These are phyloP conservation scores for Drosophila sp. DNA, from an alignment of 1,140 invertebrate genomes.

Conservation along the genomic window DNA sequence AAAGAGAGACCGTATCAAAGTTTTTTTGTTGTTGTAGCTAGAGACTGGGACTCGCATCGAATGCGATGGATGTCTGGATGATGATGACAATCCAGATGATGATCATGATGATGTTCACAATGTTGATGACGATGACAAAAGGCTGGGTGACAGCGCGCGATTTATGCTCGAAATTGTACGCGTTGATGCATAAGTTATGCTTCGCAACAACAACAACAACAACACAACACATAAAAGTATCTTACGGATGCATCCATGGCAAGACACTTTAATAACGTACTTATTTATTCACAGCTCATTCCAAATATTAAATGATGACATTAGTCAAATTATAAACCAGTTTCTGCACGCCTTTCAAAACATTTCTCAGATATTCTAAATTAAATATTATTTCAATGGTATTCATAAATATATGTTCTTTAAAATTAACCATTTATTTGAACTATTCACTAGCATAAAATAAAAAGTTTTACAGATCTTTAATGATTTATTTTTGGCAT, in stretches of 20 bases:
- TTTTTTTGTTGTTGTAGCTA: conserved; percentile 30
- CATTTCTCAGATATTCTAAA: background rate
- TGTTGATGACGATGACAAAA: conserved; percentile 23
- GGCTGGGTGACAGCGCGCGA: conserved; percentile 71
- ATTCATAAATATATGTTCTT: too few relatives aligned
- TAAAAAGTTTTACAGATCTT: too few relatives aligned
- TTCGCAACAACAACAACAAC: too few relatives aligned
- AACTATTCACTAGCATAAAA: too few relatives aligned
- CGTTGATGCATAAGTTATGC: conserved; percentile 79
- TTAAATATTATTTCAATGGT: too few relatives aligned
- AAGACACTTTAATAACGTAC: conserved; percentile 18
- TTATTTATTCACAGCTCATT: conserved; percentile 17
- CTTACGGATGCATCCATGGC: conserved; percentile 52
- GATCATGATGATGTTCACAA: conserved; percentile 20
- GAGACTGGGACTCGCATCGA: conserved; percentile 22
- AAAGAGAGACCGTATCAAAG: conserved; percentile 24
- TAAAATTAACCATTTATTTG: too few relatives aligned
- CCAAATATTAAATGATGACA: conserved; percentile 36
- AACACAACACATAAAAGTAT: conserved; percentile 35
- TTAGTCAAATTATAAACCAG: conserved; percentile 28
- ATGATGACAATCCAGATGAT: conserved; percentile 21
- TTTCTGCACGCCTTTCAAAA: background rate
- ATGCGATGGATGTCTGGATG: conserved; percentile 32
- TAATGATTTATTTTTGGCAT: too few relatives aligned
- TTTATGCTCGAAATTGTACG: conserved; percentile 79